Evolutionary conservation across 2,888 invertebrate genomes (phyloP), one percentile per base, ranked within the genome.

Genomic region (Spodoptera picta): DNA sequence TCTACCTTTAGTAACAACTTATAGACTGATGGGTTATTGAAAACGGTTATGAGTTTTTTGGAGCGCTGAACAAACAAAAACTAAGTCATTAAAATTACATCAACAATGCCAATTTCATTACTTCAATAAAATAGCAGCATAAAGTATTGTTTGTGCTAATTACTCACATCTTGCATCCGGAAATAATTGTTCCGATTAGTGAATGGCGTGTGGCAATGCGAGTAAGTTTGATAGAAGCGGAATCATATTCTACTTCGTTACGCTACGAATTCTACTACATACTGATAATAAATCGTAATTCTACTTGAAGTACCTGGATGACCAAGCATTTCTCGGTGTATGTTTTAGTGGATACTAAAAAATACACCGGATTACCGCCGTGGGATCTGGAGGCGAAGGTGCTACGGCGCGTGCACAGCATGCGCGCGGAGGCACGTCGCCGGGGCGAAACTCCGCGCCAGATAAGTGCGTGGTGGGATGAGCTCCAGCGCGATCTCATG

Each of bases 161-260:
- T 71, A 69, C 36, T 44, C 48, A 3, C 46, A 47, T 47, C 52
- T 65, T 31, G 69, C 42, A 65, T 54, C 57, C 58, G 54, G 72
- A 65, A 54, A 65, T 71, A 58, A 49, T 64, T 27, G 50, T 64
- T 46, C 53, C 45, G 62, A 62, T 55, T 55, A 23, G 50, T 65
- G 65, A 71, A 71, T 65, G 54, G 69, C 72, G 54, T 69, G 72
- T 71, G 54, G 69, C 47, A 71, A 71, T 71, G 72, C 50, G 65
- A 71, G 50, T 71, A 55, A 65, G 51, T 71, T 54, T 47, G 24
- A 48, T 69, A 42, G 47, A 71, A 47, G 42, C 54, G 72, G 51
- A 71, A 71, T 65, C 50, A 45, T 44, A 64, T 51, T 42, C 44
- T 56, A 12, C 52, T 58, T 54, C 58, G 72, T 58, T 71, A 65